Evolutionary conservation across 2,888 invertebrate genomes (phyloP), one percentile per base, ranked within the genome.

Genomic region (Yponomeuta plumbellus): DNA sequence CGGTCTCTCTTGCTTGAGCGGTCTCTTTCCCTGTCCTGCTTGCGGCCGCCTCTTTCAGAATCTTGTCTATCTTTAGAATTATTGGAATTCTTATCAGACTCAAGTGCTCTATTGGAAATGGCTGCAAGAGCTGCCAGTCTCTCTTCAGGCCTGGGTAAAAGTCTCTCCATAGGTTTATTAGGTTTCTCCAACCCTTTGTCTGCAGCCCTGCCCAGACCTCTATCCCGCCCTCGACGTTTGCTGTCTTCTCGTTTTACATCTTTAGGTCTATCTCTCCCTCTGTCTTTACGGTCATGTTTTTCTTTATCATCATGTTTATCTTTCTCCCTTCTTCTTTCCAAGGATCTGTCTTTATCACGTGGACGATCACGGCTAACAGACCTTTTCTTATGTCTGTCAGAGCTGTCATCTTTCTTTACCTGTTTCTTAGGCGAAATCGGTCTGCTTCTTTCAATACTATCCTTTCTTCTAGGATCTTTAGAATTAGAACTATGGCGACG

Each of bases 251-350:
- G 81, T 82, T 92, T 92, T 71, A 77, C 82, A 69, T 90, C 94
- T 66, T 93, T 84, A 71, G 91, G 93, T 69, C 93, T 86, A 85
- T 92, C 92, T 67, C 96, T 93, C 66, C 95, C 94, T 70, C 96
- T 90, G 71, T 96, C 96, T 71, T 94, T 94, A 64, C 94, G 89
- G 68, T 95, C 95, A 70, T 94, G 89, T 75, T 93, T 85, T 72
- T 93, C 93, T 76, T 93, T 91, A 63, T 92, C 92, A 69, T 92
- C 92, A 73, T 92, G 86, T 76, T 92, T 92, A 68, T 91, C 87
- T 76, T 92, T 92, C 68, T 91, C 87, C 76, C 92, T 92, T 67
- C 92, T 83, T 70, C 86, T 82, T 73, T 92, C 92, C 75, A 86
- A 78, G 69, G 82, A 92, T 74, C 80, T 88, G 74, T 89, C 91